phyloP scores from a whole-genome alignment of 2,797 vertebrate genomes.

The Chrysolophus pictus region DNA sequence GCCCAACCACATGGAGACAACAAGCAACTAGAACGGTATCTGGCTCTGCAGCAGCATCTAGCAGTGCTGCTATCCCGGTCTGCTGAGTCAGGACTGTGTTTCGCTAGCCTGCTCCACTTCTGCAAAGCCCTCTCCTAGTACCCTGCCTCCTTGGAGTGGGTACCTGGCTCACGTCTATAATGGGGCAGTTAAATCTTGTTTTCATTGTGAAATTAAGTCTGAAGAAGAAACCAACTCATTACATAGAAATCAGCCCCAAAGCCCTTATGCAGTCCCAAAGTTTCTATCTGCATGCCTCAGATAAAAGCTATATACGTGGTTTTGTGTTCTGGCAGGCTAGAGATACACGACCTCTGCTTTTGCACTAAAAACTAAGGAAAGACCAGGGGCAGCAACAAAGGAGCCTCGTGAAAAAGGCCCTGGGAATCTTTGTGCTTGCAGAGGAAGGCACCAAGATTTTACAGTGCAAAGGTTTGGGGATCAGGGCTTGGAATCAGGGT shows the following conservation, averaged over 20 bases:
- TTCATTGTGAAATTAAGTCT: background rate
- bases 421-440: accelerated
- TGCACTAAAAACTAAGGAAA: background rate
- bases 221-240: background rate
- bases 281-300: background rate
- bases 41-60: accelerated
- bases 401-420: background rate
- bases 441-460: background rate
- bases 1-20: accelerated
- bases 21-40: too few relatives aligned
- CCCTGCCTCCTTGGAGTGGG: background rate
- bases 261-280: background rate
- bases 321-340: background rate
- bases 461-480: too few relatives aligned
- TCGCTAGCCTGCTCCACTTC: background rate
- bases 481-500: background rate
- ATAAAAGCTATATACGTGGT: background rate
- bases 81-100: accelerated
- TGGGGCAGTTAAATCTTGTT: background rate
- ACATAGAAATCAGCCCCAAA: background rate
- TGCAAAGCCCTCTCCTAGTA: background rate
- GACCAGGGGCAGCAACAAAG: background rate
- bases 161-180: accelerated
- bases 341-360: background rate
- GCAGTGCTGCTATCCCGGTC: background rate